Conservation (phyloP, 2,888 invertebrate species). For the Chirona hameri region DNA sequence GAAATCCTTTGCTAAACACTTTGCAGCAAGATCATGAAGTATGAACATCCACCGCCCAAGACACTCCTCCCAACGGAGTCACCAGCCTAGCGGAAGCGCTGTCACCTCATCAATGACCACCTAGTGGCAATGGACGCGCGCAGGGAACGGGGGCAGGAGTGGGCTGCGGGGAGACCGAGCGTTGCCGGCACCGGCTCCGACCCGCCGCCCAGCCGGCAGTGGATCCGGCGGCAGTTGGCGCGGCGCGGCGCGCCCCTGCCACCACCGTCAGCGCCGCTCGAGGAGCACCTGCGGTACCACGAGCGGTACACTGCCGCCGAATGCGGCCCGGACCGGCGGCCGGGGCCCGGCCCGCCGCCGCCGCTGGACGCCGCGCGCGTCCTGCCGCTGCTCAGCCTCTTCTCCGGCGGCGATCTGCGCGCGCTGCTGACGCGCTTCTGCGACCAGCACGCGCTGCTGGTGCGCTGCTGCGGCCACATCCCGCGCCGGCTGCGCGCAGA, state of each 20-base stretch:
- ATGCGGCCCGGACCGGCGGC: not conserved
- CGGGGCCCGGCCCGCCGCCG: not conserved
- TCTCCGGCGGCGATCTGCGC: not conserved
- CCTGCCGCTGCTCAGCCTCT: conserved; percentile 10
- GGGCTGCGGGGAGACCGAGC: not conserved
- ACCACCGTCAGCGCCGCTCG: conserved; percentile 48
- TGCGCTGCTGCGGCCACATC: not conserved
- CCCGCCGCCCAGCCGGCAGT: conserved; percentile 44
- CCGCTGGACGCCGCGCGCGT: conserved; percentile 24
- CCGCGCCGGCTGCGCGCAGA: conserved; percentile 42
- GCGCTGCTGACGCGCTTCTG: conserved; percentile 30
- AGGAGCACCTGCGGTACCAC: not conserved
- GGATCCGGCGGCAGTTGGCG: conserved; percentile 50
- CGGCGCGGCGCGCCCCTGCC: conserved; percentile 51
- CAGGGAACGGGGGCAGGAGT: not conserved
- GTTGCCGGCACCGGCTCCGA: not conserved
- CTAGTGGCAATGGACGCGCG: not conserved
- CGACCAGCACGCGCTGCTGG: conserved; percentile 25
- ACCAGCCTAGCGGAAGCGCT: no score
- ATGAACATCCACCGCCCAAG: no score
- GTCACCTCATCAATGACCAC: no score
- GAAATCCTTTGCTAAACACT: no score
- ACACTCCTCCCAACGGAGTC: no score
- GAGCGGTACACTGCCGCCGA: not conserved
- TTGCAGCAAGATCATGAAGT: no score